Base-by-base conservation (phyloP, 2,888 invertebrate genomes). In the Pachliopta kotzebuea region DNA sequence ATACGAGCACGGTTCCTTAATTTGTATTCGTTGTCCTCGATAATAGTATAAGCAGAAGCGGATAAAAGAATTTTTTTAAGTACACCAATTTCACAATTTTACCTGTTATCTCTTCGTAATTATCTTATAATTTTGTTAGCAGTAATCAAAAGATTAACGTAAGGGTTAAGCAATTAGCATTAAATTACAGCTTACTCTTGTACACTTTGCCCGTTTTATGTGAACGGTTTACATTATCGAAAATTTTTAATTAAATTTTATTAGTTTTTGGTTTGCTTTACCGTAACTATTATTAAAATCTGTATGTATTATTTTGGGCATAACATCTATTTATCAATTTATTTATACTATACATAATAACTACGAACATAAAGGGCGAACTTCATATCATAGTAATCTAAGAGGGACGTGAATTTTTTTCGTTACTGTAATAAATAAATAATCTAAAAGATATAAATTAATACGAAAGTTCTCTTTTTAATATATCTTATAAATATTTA, bases 1-100 rank as follows among this genome's bases (percentile, higher is more conserved):
- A 85, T 83, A 81, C 80, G 81, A 81, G 71, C 63, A 56, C 65
- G 62, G 26, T 42, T 62, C 62, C 62, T 62, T 68, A 65, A 58
- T 65, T 53, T 66, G 59, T 62, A 62, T 59, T 62, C 59, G 50
- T 31, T 58, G 29, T 42, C 37, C 37, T 23, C 23, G 21, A 58
- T 67, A 60, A 62, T 63, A 54, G 54, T 54, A 56, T 52, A 54
- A 63, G 49, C 50, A 53, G 20, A 55, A 17, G 20, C 58, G 50
- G 49, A 55, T 61, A 55, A 57, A 66, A 60, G 31, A 56, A 62
- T 56, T 54, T 60, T 42, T 54, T 62, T 52, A 29, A 56, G 31
- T 52, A 54, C 7, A 29, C 42, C 57, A 18, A 37, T 45, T 24
- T 49, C 24, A 56, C 21, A 23, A 50, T 31, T 31, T 29, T 11